Evolutionary conservation across 2,113 vertebrate species (phyloP).

Genomic region (Mormyrus lacerda): DNA sequence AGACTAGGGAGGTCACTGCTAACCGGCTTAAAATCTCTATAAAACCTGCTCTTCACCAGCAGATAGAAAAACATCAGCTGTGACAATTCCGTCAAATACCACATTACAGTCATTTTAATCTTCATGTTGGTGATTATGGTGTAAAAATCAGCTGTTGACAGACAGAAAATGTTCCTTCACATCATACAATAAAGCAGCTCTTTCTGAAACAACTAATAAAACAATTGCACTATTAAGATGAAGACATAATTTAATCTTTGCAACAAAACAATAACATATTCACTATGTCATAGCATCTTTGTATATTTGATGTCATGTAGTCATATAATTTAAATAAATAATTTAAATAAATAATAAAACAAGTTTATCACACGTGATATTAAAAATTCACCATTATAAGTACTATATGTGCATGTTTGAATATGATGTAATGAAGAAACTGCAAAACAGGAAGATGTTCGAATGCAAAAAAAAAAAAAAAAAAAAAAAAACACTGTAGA

Average conservation of each 20-base stretch:
- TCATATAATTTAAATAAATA: too few species aligned
- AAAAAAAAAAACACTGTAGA: neutral
- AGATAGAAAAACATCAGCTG: constrained; percentile 19
- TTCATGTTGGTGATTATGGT: neutral
- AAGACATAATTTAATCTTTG: neutral
- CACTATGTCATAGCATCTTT: neutral
- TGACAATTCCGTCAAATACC: constrained; percentile 19
- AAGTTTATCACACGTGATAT: too few species aligned
- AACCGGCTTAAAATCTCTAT: constrained; percentile 24
- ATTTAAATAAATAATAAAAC: too few species aligned
- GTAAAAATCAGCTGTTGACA: neutral
- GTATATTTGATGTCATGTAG: neutral
- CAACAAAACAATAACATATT: neutral
- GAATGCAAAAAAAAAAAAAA: neutral
- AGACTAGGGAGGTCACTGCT: constrained; percentile 18
- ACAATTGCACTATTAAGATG: neutral
- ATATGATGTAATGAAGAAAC: neutral
- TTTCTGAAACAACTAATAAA: neutral
- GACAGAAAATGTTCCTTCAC: neutral
- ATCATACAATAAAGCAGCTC: neutral
- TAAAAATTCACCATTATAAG: neutral
- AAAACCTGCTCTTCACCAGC: constrained; percentile 10
- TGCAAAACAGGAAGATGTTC: neutral
- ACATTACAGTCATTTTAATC: constrained; percentile 23
- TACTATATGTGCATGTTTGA: neutral